Evolutionary conservation across 2,797 vertebrate genomes (phyloP).

Genomic region (Scarus forsteni): DNA sequence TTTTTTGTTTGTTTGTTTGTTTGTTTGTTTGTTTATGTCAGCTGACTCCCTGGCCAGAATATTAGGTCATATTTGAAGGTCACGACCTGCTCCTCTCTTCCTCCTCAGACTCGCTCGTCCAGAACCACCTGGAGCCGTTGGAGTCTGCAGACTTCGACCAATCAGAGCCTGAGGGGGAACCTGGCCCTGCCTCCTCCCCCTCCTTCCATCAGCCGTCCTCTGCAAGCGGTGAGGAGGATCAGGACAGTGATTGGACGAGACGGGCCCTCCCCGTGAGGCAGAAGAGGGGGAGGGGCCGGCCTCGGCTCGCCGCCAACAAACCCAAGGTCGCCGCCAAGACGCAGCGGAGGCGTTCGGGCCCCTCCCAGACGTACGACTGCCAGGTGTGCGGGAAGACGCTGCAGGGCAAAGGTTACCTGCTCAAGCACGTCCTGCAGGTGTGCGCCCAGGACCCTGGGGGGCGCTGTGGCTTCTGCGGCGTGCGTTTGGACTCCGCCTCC

Average conservation of each 20-base stretch:
- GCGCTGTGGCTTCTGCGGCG: conserved; percentile 61
- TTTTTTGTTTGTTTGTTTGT: too few species aligned
- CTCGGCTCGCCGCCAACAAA: background rate
- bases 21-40: too few species aligned
- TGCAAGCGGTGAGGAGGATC: background rate
- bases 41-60: too few species aligned
- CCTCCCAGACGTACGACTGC: conserved; percentile 34
- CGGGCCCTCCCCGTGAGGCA: background rate
- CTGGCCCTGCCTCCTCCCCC: background rate
- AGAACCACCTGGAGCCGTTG: background rate
- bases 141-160: conserved; percentile 9
- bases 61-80: too few species aligned
- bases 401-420: conserved; percentile 63
- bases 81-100: too few species aligned
- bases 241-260: conserved; percentile 30
- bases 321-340: background rate
- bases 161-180: background rate
- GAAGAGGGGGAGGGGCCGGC: conserved; percentile 37
- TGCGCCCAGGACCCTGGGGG: conserved; percentile 31
- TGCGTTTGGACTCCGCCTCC: conserved; percentile 3
- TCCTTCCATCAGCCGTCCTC: conserved; percentile 3
- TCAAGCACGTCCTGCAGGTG: conserved; percentile 59
- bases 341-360: background rate
- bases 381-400: conserved; percentile 49
- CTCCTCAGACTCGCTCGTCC: conserved; percentile 32